Base-by-base conservation (phyloP, 2,888 invertebrate genomes). In the Nomada fabriciana region DNA sequence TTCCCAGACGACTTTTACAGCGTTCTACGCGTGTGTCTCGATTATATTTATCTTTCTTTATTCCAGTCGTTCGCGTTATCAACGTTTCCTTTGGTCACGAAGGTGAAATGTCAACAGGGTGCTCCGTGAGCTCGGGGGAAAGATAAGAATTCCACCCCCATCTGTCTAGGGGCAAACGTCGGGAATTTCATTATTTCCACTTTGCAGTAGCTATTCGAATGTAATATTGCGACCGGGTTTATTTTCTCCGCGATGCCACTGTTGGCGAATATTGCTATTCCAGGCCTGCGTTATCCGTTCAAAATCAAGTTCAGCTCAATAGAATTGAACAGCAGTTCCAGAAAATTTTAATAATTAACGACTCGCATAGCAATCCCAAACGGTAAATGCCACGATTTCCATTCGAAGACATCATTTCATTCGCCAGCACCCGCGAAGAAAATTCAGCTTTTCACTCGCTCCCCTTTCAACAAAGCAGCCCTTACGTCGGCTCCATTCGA, bases 31-130 rank as follows among this genome's bases (percentile, higher is more conserved):
- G 64, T n/a, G n/a, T 59, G 65, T 43, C n/a, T 29, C 64, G 55
- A 79, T 79, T 79, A 64, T 68, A 80, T 80, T 80, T 80, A 57
- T 64, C 72, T 72, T 79, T 42, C 57, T 64, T 72, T 61, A 78
- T 72, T 36, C n/a, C 11, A 20, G 3, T 13, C 3, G n/a, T 18
- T 42, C 47, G 52, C 18, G 4, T 73, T 78, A 57, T 63, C 77
- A 57, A 61, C 68, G 25, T 55, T 59, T 36, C 13, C 52, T 50
- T 53, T 57, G 29, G 10, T 52, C 59, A 23, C 10, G 47, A 5
- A 52, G 29, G 29, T 52, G 65, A 72, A 71, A 65, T 20, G 76
- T 55, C 70, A 59, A 50, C 57, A 50, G 36, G 2, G 53, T 47
- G 61, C 42, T 65, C 50, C 20, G 42, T 25, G 57, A 75, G 68